These are phyloP conservation scores for Dynastes grantii DNA, from an alignment of 2,888 invertebrate genomes.

Conservation along the genomic window DNA sequence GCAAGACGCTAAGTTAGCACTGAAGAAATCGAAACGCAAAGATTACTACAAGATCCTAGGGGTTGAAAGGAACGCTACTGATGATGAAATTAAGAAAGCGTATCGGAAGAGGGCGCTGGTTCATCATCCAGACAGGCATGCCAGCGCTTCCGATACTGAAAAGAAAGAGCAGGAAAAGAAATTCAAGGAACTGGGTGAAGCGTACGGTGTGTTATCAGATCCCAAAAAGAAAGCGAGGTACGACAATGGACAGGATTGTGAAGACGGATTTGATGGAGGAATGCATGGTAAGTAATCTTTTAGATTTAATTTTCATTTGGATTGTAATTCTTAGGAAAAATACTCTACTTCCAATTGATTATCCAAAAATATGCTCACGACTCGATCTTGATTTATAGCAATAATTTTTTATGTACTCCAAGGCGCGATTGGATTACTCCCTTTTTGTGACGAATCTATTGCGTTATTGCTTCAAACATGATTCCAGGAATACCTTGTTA, in stretches of 20 bases:
- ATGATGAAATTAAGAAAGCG: constrained; percentile 96
- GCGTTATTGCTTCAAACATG: too few species aligned
- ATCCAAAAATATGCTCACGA: too few species aligned
- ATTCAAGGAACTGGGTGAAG: constrained; percentile 98
- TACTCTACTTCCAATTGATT: too few species aligned
- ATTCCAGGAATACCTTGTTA: too few species aligned
- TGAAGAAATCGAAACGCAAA: constrained; percentile 94
- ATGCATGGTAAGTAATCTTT: constrained; percentile 67
- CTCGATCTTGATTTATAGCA: too few species aligned
- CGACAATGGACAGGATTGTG: constrained; percentile 92
- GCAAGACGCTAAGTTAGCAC: constrained; percentile 89
- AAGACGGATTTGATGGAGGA: constrained; percentile 77
- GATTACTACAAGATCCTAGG: constrained; percentile 97
- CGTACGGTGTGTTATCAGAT: constrained; percentile 93
- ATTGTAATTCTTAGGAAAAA: too few species aligned
- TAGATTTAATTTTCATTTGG: background rate
- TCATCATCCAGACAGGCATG: constrained; percentile 96
- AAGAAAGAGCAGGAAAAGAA: constrained; percentile 93
- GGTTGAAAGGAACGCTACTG: constrained; percentile 85
- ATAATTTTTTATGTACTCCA: too few species aligned
- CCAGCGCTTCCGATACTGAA: constrained; percentile 86
- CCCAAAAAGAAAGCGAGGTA: constrained; percentile 91
- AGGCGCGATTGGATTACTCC: too few species aligned
- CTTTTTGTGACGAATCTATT: too few species aligned
- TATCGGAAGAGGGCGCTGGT: constrained; percentile 92